Conservation (phyloP, 2,888 invertebrate species). For the Melieria picta region DNA sequence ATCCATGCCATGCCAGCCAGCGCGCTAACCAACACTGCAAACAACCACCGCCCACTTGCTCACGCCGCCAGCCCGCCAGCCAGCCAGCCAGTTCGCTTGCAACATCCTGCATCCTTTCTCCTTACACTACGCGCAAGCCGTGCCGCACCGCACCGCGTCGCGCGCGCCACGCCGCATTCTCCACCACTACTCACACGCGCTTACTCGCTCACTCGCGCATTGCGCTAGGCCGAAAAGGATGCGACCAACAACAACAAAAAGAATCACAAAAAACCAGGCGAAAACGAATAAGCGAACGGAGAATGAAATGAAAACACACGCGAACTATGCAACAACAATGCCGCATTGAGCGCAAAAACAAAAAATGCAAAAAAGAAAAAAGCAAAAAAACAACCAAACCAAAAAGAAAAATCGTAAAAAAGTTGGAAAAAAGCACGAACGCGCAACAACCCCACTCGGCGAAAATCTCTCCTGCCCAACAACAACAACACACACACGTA, state of each 20-base stretch:
- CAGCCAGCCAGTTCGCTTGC: conserved; percentile 5
- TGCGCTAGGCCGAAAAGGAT: conserved; percentile 40
- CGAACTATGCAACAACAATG: conserved; percentile 28
- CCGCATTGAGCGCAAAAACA: conserved; percentile 1
- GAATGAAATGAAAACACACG: conserved; percentile 40
- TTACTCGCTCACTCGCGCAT: conserved; percentile 27
- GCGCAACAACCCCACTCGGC: conserved; percentile 39
- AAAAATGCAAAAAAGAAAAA: conserved; percentile 12
- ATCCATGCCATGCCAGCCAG: conserved; percentile 13
- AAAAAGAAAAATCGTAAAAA: conserved; percentile 11
- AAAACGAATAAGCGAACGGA: conserved; percentile 30
- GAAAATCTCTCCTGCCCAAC: conserved; percentile 53
- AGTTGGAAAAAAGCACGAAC: conserved; percentile 25
- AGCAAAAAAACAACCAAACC: neutral
- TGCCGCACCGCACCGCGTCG: conserved; percentile 29
- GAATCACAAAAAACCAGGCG: conserved; percentile 33
- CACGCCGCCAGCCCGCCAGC: neutral
- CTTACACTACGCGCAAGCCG: conserved; percentile 16
- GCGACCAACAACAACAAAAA: conserved; percentile 39
- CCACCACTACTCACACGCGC: conserved; percentile 34
- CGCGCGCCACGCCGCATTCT: conserved; percentile 30
- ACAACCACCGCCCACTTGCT: neutral
- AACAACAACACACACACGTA: too few species aligned
- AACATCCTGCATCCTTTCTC: conserved; percentile 29
- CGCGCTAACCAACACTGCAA: conserved; percentile 1